Evolutionary conservation across 2,113 vertebrate species (phyloP), one percentile per base, ranked within the genome.

Genomic region (Scopus umbretta): DNA sequence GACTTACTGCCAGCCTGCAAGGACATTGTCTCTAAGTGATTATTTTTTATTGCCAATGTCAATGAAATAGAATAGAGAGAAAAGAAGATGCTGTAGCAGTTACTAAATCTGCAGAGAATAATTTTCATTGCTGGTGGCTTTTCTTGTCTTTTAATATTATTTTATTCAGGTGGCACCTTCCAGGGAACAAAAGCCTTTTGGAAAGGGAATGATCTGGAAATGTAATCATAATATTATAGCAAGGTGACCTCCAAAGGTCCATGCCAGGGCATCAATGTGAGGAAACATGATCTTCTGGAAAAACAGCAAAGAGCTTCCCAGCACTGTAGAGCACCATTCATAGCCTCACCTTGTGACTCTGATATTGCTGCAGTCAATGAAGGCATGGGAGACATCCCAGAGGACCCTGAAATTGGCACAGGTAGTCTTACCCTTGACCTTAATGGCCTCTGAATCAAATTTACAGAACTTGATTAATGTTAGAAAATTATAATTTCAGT

Each of bases 41-140:
- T 96, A 95, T 97, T 96, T 96, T 96, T 97, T 97, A 97, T 92
- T 96, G 90, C 80, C 93, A 93, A 75, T 83, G 85, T 94, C 95
- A 91, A 70, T 92, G 89, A 95, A 95, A 96, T 66, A 75, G 73
- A 94, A 95, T 63, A 87, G 92, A 86, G 73, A 93, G 71, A 40
- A 63, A 86, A 80, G 95, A 95, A 92, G 93, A 93, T 94, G 85
- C 58, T 95, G 73, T 45, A 86, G 87, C 90, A 92, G 93, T 97
- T 94, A 86, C 88, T 96, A 90, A 96, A 90, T 91, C 88, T 92
- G 66, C 71, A 95, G 84, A 96, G 94, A 92, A 88, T 76, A 3
- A 76, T 95, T 96, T 95, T 92, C 84, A 62, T 88, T 96, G 88
- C 89, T 95, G 59, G 79, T 95, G 81, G 81, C 81, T 94, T 95